Base-by-base conservation (phyloP, 2,888 invertebrate genomes). In the Cancer borealis region DNA sequence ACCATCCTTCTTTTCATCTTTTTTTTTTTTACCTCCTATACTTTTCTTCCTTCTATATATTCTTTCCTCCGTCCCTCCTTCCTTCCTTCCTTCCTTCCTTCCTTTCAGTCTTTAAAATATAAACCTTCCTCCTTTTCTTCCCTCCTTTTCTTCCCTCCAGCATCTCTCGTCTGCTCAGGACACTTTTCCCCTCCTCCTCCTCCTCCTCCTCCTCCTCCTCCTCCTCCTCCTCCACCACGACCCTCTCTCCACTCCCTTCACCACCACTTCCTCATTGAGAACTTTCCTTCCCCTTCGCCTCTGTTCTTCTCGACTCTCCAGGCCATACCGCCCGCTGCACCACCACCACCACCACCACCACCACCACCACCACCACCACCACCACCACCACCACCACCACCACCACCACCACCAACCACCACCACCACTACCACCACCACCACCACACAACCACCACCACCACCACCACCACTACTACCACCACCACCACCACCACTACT, bases 321-420 rank as follows among this genome's bases (percentile, higher is more conserved):
- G 54, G 54, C 14, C 54, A 21, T n/a, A 21, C n/a, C 66, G n/a
- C 66, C n/a, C 17, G 54, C 66, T 66, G 66, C n/a, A 21, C 66
- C n/a, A 17, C 66, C 66, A 4, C 66, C 66, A 66, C 66, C 66
- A 66, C 66, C n/a, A 21, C 66, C 66, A 21, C 66, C 66, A 21
- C 66, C 66, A 21, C 73, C 73, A 73, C 21, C 73, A 73, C 54
- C 54, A 73, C 73, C 73, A 73, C 73, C 73, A 73, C 73, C 8
- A 73, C 73, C 73, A n/a, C 73, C 73, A n/a, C 73, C 73, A 73
- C 73, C 73, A 73, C 73, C 73, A 73, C 73, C 73, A 73, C 73
- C 73, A 73, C 73, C 73, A 73, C 73, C 73, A 73, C 73, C 73
- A 73, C 73, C 73, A 73, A n/a, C 73, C 39, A 39, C 39, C 39